These are phyloP conservation scores for Alca torda DNA, from an alignment of 2,797 vertebrate species.

Conservation along the genomic window DNA sequence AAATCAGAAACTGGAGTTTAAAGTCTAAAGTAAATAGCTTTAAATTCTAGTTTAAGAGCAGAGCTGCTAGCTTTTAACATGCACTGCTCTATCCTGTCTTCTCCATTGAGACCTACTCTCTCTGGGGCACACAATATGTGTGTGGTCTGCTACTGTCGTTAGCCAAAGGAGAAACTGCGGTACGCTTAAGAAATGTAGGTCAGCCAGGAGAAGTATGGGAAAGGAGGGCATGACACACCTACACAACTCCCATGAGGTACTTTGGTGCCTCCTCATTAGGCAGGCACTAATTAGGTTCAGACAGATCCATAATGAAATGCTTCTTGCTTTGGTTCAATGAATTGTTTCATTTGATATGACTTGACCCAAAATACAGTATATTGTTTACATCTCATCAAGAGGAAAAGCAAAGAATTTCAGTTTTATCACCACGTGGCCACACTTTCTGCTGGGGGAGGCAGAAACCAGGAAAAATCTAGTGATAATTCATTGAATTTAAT, in stretches of 20 bases:
- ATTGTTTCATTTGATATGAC: not conserved
- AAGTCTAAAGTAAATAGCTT: not conserved
- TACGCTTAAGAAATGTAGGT: not conserved
- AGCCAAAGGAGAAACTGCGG: not conserved
- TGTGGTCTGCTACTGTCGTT: not conserved
- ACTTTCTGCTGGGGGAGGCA: rapidly evolving
- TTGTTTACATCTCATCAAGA: not conserved
- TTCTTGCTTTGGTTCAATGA: not conserved
- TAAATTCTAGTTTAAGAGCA: not conserved
- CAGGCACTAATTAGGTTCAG: not conserved
- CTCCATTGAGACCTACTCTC: not conserved
- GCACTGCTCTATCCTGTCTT: not conserved
- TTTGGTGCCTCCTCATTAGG: not conserved
- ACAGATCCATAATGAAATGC: not conserved
- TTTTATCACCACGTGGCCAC: rapidly evolving
- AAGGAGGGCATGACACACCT: not conserved
- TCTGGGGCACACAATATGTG: not conserved
- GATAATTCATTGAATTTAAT: not conserved
- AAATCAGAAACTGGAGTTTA: not conserved
- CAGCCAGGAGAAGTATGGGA: not conserved
- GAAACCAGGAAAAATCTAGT: not conserved
- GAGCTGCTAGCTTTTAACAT: not conserved
- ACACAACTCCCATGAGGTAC: not conserved
- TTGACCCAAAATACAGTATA: not conserved
- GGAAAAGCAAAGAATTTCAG: not conserved